These are phyloP conservation scores for Aradus depressus DNA, from an alignment of 2,888 invertebrate species.

Conservation along the genomic window DNA sequence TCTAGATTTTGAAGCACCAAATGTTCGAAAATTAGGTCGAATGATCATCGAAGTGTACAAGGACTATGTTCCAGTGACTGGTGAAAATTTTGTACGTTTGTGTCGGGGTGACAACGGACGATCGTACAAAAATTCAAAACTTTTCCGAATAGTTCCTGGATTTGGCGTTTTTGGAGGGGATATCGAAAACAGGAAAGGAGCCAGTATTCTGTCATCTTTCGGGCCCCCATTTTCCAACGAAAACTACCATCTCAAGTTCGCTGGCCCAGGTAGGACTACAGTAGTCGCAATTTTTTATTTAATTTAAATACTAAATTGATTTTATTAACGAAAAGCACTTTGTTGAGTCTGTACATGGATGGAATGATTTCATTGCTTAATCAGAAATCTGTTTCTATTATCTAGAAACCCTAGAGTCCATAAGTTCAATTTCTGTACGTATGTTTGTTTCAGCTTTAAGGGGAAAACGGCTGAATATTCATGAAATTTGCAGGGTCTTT, in stretches of 20 bases:
- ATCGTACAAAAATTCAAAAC: constrained; percentile 35
- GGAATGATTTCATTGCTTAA: too few relatives aligned
- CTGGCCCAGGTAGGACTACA: constrained; percentile 22
- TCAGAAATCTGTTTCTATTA: too few relatives aligned
- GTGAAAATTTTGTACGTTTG: constrained; percentile 36
- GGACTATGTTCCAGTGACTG: constrained; percentile 36
- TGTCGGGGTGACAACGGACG: constrained; percentile 35
- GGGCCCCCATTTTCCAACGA: constrained; percentile 22
- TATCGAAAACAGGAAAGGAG: constrained; percentile 19
- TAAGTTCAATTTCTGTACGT: too few relatives aligned
- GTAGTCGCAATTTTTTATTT: background rate
- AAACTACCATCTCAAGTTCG: constrained; percentile 20
- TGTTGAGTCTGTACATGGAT: too few relatives aligned
- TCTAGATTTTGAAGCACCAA: constrained; percentile 11
- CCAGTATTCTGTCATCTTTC: constrained; percentile 19
- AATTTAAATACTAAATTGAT: background rate
- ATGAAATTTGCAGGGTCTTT: too few relatives aligned
- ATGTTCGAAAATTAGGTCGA: constrained; percentile 32
- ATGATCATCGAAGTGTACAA: constrained; percentile 37
- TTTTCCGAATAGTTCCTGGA: constrained; percentile 19
- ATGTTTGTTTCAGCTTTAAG: too few relatives aligned
- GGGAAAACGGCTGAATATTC: too few relatives aligned
- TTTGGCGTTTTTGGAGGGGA: constrained; percentile 24
- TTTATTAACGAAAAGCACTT: too few relatives aligned
- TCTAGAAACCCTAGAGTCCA: too few relatives aligned